These are phyloP conservation scores for Anticlea derivata DNA, from an alignment of 2,888 invertebrate genomes.

Conservation along the genomic window DNA sequence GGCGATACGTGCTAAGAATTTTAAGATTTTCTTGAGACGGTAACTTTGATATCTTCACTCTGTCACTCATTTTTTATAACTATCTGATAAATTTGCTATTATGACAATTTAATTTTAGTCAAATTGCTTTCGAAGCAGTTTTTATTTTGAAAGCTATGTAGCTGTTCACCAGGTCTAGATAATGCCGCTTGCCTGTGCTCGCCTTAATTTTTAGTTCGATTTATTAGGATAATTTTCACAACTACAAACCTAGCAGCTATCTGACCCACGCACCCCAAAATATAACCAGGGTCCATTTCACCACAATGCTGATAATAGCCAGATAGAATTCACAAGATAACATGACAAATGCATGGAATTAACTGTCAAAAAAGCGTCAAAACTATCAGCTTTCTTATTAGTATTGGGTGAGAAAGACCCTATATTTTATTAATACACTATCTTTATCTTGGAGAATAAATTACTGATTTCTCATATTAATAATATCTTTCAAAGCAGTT, in stretches of 20 bases:
- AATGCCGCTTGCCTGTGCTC: not conserved
- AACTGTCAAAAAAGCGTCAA: not conserved
- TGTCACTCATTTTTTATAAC: too few species aligned
- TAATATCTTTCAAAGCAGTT: not conserved
- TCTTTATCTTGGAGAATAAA: not conserved
- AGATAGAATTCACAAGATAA: not conserved
- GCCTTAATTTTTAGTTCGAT: slow-evolving; percentile 3
- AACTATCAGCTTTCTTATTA: not conserved
- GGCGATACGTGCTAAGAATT: too few species aligned
- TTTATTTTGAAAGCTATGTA: not conserved
- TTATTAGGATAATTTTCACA: slow-evolving; percentile 22
- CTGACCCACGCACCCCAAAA: slow-evolving; percentile 3
- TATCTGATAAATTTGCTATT: too few species aligned
- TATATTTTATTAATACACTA: not conserved
- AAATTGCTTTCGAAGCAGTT: not conserved
- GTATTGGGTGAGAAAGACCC: not conserved
- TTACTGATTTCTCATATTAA: not conserved
- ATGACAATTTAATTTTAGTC: slow-evolving; percentile 1
- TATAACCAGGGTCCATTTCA: not conserved
- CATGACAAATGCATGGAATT: not conserved
- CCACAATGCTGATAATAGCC: not conserved
- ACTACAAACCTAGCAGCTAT: slow-evolving; percentile 30
- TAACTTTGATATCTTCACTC: too few species aligned
- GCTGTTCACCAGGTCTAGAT: not conserved
- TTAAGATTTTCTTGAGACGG: too few species aligned